phyloP scores from a whole-genome alignment of 2,797 vertebrate genomes.

The Esox masquinongy region DNA sequence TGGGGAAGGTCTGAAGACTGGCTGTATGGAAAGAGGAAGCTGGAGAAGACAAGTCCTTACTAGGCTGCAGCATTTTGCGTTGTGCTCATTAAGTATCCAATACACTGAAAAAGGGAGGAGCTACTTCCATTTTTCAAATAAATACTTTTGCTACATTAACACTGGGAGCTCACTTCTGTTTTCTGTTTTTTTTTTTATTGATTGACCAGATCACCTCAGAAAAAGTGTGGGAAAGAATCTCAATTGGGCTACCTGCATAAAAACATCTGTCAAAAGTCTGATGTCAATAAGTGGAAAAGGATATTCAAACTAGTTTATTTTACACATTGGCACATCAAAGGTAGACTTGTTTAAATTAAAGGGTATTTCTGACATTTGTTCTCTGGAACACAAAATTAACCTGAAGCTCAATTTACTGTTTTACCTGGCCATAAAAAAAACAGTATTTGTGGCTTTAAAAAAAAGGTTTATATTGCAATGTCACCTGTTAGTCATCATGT shows the following conservation, averaged over 20 bases:
- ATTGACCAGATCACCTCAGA: too few relatives aligned
- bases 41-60: conserved; percentile 45
- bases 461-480: neutral
- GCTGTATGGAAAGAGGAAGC: conserved; percentile 58
- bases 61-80: neutral
- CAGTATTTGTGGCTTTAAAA: too few relatives aligned
- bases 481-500: neutral
- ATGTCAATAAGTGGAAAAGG: neutral
- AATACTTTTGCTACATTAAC: too few relatives aligned
- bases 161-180: too few relatives aligned
- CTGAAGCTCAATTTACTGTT: neutral
- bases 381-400: neutral
- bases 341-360: neutral
- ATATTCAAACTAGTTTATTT: conserved; percentile 1
- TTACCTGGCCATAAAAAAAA: neutral
- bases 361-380: neutral
- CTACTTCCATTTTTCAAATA: too few relatives aligned
- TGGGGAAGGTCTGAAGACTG: conserved; percentile 53
- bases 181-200: too few relatives aligned
- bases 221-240: too few relatives aligned
- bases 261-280: too few relatives aligned
- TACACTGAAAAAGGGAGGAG: neutral
- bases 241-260: too few relatives aligned
- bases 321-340: conserved; percentile 12
- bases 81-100: neutral